These are phyloP conservation scores for Achatina immaculata DNA, from an alignment of 1,140 invertebrate species.

Conservation along the genomic window DNA sequence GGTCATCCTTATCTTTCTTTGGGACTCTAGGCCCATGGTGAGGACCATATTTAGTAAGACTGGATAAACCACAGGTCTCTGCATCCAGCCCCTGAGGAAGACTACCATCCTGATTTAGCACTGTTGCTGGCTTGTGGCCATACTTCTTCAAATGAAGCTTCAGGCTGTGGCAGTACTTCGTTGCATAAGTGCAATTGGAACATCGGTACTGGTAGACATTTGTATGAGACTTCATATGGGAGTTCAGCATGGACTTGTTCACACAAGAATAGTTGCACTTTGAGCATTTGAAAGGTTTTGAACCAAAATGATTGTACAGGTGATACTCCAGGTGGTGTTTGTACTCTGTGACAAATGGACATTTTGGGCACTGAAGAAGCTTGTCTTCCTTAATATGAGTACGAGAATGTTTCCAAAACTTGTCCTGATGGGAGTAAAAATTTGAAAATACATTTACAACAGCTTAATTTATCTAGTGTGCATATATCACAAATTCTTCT, in stretches of 20 bases:
- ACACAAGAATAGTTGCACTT: slow-evolving; percentile 84
- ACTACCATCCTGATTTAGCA: slow-evolving; percentile 70
- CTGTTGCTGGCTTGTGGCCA: slow-evolving; percentile 77
- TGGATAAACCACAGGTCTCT: slow-evolving; percentile 59
- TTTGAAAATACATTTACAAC: too few species aligned
- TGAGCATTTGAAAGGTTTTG: slow-evolving; percentile 95
- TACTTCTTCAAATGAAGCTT: slow-evolving; percentile 96
- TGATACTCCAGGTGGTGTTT: slow-evolving; percentile 99
- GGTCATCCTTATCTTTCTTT: slow-evolving; percentile 56
- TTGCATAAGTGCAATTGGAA: slow-evolving; percentile 94
- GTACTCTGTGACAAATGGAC: slow-evolving; percentile 97
- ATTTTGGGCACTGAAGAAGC: slow-evolving; percentile 89
- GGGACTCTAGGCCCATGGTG: slow-evolving; percentile 65
- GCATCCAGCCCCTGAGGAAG: slow-evolving; percentile 64
- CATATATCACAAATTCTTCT: too few species aligned
- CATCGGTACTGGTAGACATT: slow-evolving; percentile 97
- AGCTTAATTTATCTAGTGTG: too few species aligned
- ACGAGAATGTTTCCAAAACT: slow-evolving; percentile 90
- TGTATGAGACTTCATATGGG: slow-evolving; percentile 97
- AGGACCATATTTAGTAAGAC: slow-evolving; percentile 63
- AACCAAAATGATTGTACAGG: slow-evolving; percentile 92
- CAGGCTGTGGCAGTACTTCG: slow-evolving; percentile 97
- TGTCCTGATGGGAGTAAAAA: slow-evolving; percentile 71
- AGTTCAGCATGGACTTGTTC: slow-evolving; percentile 99
- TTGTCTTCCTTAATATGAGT: slow-evolving; percentile 94